Base-by-base conservation (phyloP, 92 coral and sea anemone genomes). In the Bergia sp. region DNA sequence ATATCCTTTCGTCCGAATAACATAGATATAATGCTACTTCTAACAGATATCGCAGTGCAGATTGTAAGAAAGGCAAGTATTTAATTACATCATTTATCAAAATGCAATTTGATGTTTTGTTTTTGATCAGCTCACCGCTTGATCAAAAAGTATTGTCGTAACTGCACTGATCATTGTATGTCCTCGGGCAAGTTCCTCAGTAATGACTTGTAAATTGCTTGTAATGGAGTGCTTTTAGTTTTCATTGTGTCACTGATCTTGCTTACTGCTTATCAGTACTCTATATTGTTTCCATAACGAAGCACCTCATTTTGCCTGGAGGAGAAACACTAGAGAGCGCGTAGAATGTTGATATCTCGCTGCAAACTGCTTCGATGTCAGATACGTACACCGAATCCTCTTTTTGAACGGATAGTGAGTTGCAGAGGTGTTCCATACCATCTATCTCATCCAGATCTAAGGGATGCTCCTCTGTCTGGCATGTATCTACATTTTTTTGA, bases 221-320 rank as follows among this genome's bases (percentile, higher is more conserved):
- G 5, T 61, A 18, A 61, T 61, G 23, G 29, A 23, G 23, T 20
- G 20, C 69, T 61, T 61, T 61, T 16, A 61, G n/a, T 61, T 21
- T 7, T 61, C 7, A 18, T 61, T 21, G 29, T 61, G 29, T 61
- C 69, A 61, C 1, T 61, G 23, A 16, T 2, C 11, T 61, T 23
- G 7, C 69, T 61, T 21, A 61, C 29, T 61, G 69, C 69, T 53
- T 53, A 61, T 47, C 5, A 3, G 53, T 40, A 42, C 36, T 45
- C 37, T 67, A 84, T 37, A 84, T 72, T 5, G 79, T 84, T 36
- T 84, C 87, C 87, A 84, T 84, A n/a, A 84, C 87, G 21, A 84
- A 84, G 64, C 87, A 69, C 47, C 44, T 71, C 78, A 71, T 29
- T 69, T 84, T 84, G 23, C 66, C 79, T 72, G 49, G 39, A 5